Percentiles rank a stretch among this genome's conserved stretches.
These are phyloP conservation scores for Aricia artaxerxes DNA, from an alignment of 2,888 invertebrate genomes.

Conservation along the genomic window DNA sequence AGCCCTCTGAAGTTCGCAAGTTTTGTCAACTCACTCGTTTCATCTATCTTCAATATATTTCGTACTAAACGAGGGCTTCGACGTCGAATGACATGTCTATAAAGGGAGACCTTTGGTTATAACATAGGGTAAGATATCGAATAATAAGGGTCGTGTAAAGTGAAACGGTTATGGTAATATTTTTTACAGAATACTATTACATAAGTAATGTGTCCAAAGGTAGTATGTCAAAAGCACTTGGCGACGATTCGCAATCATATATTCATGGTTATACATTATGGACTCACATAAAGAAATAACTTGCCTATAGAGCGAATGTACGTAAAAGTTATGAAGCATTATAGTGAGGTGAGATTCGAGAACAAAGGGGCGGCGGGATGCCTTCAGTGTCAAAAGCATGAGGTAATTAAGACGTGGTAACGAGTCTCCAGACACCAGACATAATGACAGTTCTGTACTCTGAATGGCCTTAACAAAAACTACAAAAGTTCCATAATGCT, in stretches of 20 bases:
- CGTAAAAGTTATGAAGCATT: neutral
- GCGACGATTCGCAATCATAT: too few species aligned
- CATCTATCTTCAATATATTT: slow-evolving; percentile 36
- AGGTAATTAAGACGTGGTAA: slow-evolving; percentile 39
- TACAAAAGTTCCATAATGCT: neutral
- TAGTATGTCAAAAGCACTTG: neutral
- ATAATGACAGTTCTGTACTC: neutral
- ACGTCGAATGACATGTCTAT: slow-evolving; percentile 4
- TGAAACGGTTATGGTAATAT: neutral
- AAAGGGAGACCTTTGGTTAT: slow-evolving; percentile 18
- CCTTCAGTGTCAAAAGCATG: slow-evolving; percentile 33
- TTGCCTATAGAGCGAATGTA: neutral
- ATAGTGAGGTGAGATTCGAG: neutral
- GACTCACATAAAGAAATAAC: neutral
- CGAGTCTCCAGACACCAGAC: slow-evolving; percentile 34
- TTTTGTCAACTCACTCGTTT: slow-evolving; percentile 43
- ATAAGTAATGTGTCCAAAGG: neutral
- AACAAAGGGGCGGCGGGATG: slow-evolving; percentile 19
- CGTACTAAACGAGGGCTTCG: slow-evolving; percentile 15
- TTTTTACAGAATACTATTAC: neutral
- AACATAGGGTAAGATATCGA: neutral
- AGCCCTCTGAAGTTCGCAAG: slow-evolving; percentile 42
- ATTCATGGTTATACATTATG: neutral
- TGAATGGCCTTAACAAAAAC: slow-evolving; percentile 5
- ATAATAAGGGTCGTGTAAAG: neutral